Conservation (phyloP, 2,888 invertebrate species). For the Rambutsinella grinnellia region DNA sequence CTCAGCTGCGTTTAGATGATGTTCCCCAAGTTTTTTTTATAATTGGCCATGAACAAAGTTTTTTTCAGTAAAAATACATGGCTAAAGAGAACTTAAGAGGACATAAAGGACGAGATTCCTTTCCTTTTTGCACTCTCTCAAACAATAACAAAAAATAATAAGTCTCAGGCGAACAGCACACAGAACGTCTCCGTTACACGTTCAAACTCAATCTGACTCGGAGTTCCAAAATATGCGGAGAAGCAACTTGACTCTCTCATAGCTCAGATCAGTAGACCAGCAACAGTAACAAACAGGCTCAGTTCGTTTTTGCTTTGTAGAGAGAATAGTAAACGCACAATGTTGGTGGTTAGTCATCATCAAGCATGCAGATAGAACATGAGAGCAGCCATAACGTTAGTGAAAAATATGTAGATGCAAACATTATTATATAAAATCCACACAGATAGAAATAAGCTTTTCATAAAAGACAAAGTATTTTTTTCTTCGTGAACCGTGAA, state of each 20-base stretch:
- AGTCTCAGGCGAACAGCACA: slow-evolving; percentile 13
- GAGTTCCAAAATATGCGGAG: slow-evolving; percentile 41
- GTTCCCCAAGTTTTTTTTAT: too few species aligned
- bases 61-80: slow-evolving; percentile 15
- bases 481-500: not conserved
- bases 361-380: slow-evolving; percentile 2
- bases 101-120: too few species aligned
- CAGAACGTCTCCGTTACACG: slow-evolving; percentile 47
- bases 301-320: too few species aligned
- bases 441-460: too few species aligned
- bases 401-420: too few species aligned
- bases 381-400: slow-evolving; percentile 5
- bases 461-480: not conserved
- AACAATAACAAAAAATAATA: slow-evolving; percentile 16
- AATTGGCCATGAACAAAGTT: slow-evolving; percentile 40
- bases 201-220: slow-evolving; percentile 50
- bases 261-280: too few species aligned
- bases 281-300: slow-evolving; percentile 3
- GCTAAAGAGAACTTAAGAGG: slow-evolving; percentile 20
- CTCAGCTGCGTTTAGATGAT: too few species aligned
- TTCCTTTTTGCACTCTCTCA: too few species aligned
- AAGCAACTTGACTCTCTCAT: slow-evolving; percentile 47
- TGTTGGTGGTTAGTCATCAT: too few species aligned
- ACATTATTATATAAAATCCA: too few species aligned
- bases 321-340: too few species aligned